Evolutionary conservation across 37 sponge, comb jelly and placozoan genomes (phyloP), one percentile per base, ranked within the genome.

Genomic region (Hormiphora californensis): DNA sequence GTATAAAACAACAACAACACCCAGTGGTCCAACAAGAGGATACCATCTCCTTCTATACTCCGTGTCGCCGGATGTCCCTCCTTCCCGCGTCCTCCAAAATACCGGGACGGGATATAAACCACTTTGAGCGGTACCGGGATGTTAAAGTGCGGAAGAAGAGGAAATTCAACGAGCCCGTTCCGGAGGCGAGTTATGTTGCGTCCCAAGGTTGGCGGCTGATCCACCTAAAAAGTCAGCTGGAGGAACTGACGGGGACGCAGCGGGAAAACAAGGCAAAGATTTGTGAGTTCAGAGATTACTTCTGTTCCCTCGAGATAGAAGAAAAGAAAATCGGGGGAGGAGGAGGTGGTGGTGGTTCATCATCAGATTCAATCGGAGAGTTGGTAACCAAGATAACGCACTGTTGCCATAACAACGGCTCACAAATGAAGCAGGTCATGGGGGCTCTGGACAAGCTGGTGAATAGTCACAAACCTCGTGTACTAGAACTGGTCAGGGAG

Each of bases 121-220:
- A 73, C 25, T 73, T 73, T 41, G 81, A 73, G 23, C 40, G 35
- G 27, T 46, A 39, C 43, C n/a, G 46, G 21, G 81, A 73, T 73
- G 38, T 73, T 4, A 73, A 73, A 73, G 81, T 73, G 41, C 40
- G 23, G 25, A 73, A 73, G 46, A 73, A 73, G 81, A 73, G 43
- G 23, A 73, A 73, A n/a, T 12, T 32, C 0, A 43, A 46, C 38
- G 25, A 39, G 36, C 36, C 35, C 11, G 25, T 40, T 15, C 81
- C 81, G 19, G 27, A 33, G 21, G 43, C 43, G 35, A 12, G 46
- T 9, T 43, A 32, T 4, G 43, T 73, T 40, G 81, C 81, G 9
- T 32, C 81, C 8, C 36, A 73, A 36, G 81, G 81, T 4, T 73
- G 81, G 81, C 43, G 38, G 25, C 23, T 73, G 44, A n/a, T 73